Evolutionary conservation across 2,888 invertebrate species (phyloP).

Genomic region (Lasioglossum lativentre): DNA sequence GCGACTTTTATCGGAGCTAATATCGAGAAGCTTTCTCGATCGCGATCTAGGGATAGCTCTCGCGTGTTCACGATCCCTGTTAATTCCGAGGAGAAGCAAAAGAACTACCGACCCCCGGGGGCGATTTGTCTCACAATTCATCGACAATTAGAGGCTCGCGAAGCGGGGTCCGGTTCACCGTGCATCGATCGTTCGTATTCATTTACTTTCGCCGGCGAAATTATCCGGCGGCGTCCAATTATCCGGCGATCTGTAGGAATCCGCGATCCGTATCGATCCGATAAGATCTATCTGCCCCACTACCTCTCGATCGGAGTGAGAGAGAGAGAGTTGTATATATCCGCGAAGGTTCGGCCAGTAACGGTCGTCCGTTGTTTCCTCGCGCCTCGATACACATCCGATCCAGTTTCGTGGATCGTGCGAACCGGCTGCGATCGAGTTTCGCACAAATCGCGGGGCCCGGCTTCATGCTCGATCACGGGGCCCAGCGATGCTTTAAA

Average conservation of each 20-base stretch:
- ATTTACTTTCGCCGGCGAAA: slow-evolving; percentile 52
- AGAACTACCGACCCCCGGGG: not conserved
- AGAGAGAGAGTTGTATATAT: not conserved
- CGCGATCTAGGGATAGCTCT: not conserved
- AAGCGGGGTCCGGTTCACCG: slow-evolving; percentile 21
- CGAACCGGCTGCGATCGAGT: slow-evolving; percentile 72
- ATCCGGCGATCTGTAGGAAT: slow-evolving; percentile 58
- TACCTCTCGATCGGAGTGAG: not conserved
- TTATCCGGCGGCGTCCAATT: slow-evolving; percentile 55
- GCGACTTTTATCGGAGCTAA: not conserved
- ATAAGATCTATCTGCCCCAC: slow-evolving; percentile 49
- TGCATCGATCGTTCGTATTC: slow-evolving; percentile 43
- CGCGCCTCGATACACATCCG: slow-evolving; percentile 69
- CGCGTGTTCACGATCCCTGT: not conserved
- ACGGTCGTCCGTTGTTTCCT: slow-evolving; percentile 61
- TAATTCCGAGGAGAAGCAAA: not conserved
- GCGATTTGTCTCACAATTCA: slow-evolving; percentile 37
- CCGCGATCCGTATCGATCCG: slow-evolving; percentile 64
- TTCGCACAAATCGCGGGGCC: slow-evolving; percentile 72
- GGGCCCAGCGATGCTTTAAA: slow-evolving; percentile 51
- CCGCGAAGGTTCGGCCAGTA: slow-evolving; percentile 53
- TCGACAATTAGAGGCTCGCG: slow-evolving; percentile 12
- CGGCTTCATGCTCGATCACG: slow-evolving; percentile 67
- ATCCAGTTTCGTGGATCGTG: slow-evolving; percentile 76
- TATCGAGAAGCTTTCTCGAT: not conserved